Base-by-base conservation (phyloP, 1,140 invertebrate species). In the Calycopis cecrops region DNA sequence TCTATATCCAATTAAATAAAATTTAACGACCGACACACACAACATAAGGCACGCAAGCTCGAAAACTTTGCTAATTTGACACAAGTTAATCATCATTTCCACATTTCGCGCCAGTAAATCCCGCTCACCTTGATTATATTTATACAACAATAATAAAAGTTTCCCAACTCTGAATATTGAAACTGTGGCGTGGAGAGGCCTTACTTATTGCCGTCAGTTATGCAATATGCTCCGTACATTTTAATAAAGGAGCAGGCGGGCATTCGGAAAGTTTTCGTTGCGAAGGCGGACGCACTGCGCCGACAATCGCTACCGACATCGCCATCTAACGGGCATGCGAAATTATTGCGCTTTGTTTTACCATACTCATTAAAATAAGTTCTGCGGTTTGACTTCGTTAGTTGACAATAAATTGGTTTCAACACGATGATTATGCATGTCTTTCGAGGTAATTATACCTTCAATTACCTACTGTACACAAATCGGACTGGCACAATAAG, bases 91-190 rank as follows among this genome's bases (percentile, higher is more conserved):
- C 74, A 67, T 62, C 9, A 21, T 17, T 9, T 53, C 4, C 16
- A 9, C 64, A 67, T 73, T 75, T 77, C 74, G 71, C 70, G 69
- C 66, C 66, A 64, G 75, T 80, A 79, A 83, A 80, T 85, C 78
- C 74, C 76, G 51, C 60, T 85, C 81, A 83, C 82, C 79, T 83
- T 78, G 73, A 79, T 85, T 82, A 85, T 85, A 83, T 85, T 83
- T 85, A 85, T 69, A 76, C 79, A 73, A 79, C 78, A 81, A 85
- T 85, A 85, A 85, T 83, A 85, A 85, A 85, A 85, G 72, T 85
- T 28, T 85, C 72, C 69, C 79, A 76, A 81, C 81, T 78, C 76
- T 79, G 79, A 85, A 85, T 85, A 85, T 85, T 85, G 82, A 81
- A 85, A 83, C 69, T 76, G 73, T 66, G 71, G 77, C 65, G 60